Percentiles rank a stretch among this genome's conserved stretches.
phyloP scores from a whole-genome alignment of 2,888 invertebrate species.

The Dysmachus trigonus region DNA sequence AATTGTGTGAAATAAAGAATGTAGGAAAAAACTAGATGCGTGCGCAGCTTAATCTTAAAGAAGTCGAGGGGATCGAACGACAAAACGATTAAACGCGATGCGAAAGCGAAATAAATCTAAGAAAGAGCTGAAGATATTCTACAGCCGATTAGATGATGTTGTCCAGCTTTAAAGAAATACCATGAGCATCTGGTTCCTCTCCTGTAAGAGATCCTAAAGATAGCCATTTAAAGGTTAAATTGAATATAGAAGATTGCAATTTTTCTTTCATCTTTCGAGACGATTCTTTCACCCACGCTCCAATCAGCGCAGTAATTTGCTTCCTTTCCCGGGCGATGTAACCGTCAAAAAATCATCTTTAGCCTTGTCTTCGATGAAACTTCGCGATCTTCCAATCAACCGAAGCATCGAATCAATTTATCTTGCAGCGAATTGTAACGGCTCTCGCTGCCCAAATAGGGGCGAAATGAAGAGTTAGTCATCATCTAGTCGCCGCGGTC shows the following conservation, averaged over 20 bases:
- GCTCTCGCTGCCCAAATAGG: slow-evolving; percentile 5
- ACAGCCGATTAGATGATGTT: neutral
- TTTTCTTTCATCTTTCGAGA: neutral
- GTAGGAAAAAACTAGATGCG: neutral
- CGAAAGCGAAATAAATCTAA: neutral
- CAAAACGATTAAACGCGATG: neutral
- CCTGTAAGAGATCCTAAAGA: neutral
- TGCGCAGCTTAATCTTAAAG: neutral
- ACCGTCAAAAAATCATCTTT: neutral
- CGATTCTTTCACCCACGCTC: neutral
- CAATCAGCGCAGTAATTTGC: neutral
- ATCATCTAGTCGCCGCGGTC: neutral
- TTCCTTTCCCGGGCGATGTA: neutral
- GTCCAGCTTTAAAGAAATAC: neutral
- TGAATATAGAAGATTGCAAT: neutral
- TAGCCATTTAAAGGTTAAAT: neutral
- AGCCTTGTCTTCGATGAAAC: neutral
- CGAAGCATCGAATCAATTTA: neutral
- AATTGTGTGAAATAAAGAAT: neutral
- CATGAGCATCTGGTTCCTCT: neutral
- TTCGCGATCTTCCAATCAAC: neutral
- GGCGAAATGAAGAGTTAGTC: slow-evolving; percentile 20
- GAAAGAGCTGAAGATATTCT: neutral
- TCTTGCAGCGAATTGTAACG: slow-evolving; percentile 10
- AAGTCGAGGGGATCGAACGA: neutral